Conservation (phyloP, 2,888 invertebrate species). For the Dione vanillae region DNA sequence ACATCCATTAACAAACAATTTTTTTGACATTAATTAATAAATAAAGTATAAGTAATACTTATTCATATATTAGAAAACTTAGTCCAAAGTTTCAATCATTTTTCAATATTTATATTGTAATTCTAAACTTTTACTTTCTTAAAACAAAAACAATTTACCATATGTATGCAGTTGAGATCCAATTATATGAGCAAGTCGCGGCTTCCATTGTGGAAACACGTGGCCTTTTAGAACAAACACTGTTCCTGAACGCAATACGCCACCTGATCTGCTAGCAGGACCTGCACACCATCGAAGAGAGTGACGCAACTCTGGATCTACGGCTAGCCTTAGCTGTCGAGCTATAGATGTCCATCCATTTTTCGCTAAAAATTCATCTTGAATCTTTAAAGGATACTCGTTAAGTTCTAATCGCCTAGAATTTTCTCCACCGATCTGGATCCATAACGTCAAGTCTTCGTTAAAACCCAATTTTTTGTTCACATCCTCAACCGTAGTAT, state of each 20-base stretch:
- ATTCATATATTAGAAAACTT: too few species aligned
- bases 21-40: too few species aligned
- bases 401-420: conserved; percentile 81
- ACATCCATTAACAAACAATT: not conserved
- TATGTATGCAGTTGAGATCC: conserved; percentile 85
- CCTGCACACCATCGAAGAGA: conserved; percentile 86
- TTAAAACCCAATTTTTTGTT: conserved; percentile 78
- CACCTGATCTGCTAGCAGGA: conserved; percentile 79
- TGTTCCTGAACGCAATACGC: conserved; percentile 75
- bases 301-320: conserved; percentile 86
- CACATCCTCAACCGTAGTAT: conserved; percentile 83
- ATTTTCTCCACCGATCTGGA: conserved; percentile 84
- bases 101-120: not conserved
- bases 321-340: conserved; percentile 85
- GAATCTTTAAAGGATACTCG: conserved; percentile 85
- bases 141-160: conserved; percentile 59
- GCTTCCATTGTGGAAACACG: conserved; percentile 88
- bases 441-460: conserved; percentile 79
- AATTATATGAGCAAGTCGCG: conserved; percentile 84
- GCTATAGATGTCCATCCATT: conserved; percentile 85
- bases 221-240: conserved; percentile 86
- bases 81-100: not conserved
- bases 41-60: too few species aligned
- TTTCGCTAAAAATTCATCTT: conserved; percentile 84
- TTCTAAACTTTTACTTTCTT: conserved; percentile 14